Base-by-base conservation (phyloP, 2,888 invertebrate genomes). In the Spisula solida region DNA sequence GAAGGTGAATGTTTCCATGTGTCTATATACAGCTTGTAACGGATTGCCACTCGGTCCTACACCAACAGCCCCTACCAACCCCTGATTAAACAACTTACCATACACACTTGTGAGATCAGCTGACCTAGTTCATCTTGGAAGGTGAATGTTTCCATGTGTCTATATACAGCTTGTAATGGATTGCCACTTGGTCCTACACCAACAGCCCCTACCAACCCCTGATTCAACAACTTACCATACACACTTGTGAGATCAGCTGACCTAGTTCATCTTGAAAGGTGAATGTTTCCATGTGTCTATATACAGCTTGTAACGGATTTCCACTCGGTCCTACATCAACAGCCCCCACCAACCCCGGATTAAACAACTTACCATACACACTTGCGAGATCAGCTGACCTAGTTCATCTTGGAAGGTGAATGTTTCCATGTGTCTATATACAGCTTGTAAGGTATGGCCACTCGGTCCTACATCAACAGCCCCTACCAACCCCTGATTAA, bases 321-420 rank as follows among this genome's bases (percentile, higher is more conserved):
- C 97, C 97, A 6, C 93, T 96, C 0, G 97, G 97, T 1, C 97
- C 97, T 60, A 96, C 96, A 14, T 97, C 95, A 4, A 98, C 94
- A 0, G 97, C 97, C 2, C 97, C 97, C 80, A 98, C 97, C 97
- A 97, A 98, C 0, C 98, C 97, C 98, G n/a, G n/a, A n/a, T n/a
- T 47, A 14, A 41, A 29, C n/a, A 41, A 79, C 95, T 93, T 83
- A 96, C 96, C 93, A 94, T 92, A 91, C 97, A 97, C 34, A 98
- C 97, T 89, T 97, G 96, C 47, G 97, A 93, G 0, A 98, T 90
- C 14, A 97, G 90, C 0, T 93, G 93, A 0, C 98, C 98, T 0
- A 98, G 95, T 84, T 98, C 98, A 93, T 98, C 98, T 96, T 98
- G 97, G 91, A 97, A 97, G 20, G 93, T 92, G 85, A 96, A 97